Percentiles rank a stretch among this genome's conserved stretches.
These are phyloP conservation scores for Brachylomia viminalis DNA, from an alignment of 2,888 invertebrate genomes.

Conservation along the genomic window DNA sequence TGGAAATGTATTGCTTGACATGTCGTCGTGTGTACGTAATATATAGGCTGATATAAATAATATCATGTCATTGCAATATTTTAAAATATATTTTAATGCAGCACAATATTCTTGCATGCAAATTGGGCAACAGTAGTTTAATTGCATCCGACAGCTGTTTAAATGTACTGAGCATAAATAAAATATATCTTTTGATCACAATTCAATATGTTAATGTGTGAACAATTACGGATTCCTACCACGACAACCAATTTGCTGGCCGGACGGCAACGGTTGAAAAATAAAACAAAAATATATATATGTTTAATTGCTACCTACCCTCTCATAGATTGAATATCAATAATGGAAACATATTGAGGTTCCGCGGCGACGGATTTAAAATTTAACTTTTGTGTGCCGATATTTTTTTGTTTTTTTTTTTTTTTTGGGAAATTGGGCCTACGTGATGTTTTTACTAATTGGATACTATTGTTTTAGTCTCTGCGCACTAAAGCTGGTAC, in stretches of 20 bases:
- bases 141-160: constrained; percentile 30
- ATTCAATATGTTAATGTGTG: constrained; percentile 58
- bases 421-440: not conserved
- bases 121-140: constrained; percentile 18
- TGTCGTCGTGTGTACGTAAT: too few relatives aligned
- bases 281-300: constrained; percentile 53
- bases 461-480: not conserved
- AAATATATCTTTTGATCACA: constrained; percentile 52
- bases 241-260: constrained; percentile 67
- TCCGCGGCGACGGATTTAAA: constrained; percentile 41
- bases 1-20: too few relatives aligned
- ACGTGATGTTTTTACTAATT: constrained; percentile 6
- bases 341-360: constrained; percentile 57
- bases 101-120: constrained; percentile 19
- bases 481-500: not conserved
- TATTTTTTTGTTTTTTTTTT: not conserved
- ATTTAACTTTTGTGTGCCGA: not conserved
- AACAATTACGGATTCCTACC: constrained; percentile 65
- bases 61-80: too few relatives aligned
- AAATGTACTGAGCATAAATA: constrained; percentile 38
- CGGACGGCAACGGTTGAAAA: constrained; percentile 19
- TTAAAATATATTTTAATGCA: too few relatives aligned
- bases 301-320: constrained; percentile 65
- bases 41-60: too few relatives aligned
- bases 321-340: constrained; percentile 66